Evolutionary conservation across 2,797 vertebrate genomes (phyloP), one percentile per base, ranked within the genome.

Genomic region (Triplophysa yarkandensis): DNA sequence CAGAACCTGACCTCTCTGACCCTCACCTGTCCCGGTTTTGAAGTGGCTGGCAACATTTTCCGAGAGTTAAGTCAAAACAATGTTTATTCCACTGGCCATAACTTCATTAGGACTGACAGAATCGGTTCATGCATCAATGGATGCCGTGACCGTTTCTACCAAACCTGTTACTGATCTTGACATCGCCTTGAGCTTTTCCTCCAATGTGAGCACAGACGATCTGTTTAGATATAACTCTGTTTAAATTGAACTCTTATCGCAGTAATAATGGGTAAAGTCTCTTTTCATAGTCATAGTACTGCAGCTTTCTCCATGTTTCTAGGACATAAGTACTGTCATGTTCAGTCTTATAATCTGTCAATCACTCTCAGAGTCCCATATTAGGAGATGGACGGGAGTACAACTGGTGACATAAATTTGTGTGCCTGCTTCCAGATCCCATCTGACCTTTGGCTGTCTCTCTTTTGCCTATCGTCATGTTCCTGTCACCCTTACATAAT

Each of bases 41-140:
- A 73, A 77, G 65, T 77, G 74, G 25, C 60, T 34, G 10, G 76
- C 54, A 74, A 77, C 25, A 70, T 70, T 67, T 62, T 52, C 36
- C 43, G 25, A 43, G 32, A 76, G 50, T 21, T 28, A 32, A 74
- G 70, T 83, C 80, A 80, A 86, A 88, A 87, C 85, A 88, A 61
- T 80, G 84, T 80, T 88, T 88, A 85, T 80, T 83, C 68, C 19
- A 85, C 79, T 13, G n/a, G 83, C 85, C 87, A 86, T 89, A 86
- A 84, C 80, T 85, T 92, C 89, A 92, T 92, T 91, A 89, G 58
- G 4, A 78, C 74, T 77, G 91, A 91, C 90, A 89, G 85, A 91
- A 90, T 92, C 83, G 88, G 90, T 91, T 92, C 89, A 91, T 86
- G 87, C 86, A 88, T 90, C 86, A 88, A 82, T 87, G 90, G 86